phyloP scores from a whole-genome alignment of 2,888 invertebrate genomes.

The Agrotis exclamationis region DNA sequence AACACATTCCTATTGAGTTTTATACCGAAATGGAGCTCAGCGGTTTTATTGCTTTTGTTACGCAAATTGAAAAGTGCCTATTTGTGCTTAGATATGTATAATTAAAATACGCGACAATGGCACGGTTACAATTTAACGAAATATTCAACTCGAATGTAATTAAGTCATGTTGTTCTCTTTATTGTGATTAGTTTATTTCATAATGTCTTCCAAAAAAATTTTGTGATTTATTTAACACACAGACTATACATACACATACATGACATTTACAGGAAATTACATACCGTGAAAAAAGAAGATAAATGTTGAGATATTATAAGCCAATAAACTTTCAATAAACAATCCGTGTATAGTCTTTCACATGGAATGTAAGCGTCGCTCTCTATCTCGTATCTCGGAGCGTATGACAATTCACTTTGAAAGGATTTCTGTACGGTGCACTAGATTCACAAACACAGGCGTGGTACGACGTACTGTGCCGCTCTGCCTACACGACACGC shows the following conservation, averaged over 20 bases:
- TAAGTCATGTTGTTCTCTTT: slow-evolving; percentile 6
- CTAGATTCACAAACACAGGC: slow-evolving; percentile 49
- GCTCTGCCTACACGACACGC: slow-evolving; percentile 35
- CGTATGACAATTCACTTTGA: slow-evolving; percentile 69
- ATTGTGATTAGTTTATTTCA: slow-evolving; percentile 13
- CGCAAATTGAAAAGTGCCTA: slow-evolving; percentile 58
- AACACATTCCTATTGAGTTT: slow-evolving; percentile 76
- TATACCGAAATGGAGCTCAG: slow-evolving; percentile 64
- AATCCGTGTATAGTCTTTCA: slow-evolving; percentile 43
- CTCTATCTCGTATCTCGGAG: slow-evolving; percentile 61
- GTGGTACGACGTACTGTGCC: slow-evolving; percentile 5
- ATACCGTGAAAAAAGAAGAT: too few species aligned
- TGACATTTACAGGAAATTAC: too few species aligned
- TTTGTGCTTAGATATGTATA: slow-evolving; percentile 45
- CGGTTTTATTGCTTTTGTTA: slow-evolving; percentile 68
- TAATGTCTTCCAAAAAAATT: neutral
- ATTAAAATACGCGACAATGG: slow-evolving; percentile 46
- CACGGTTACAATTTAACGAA: slow-evolving; percentile 13
- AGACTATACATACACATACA: too few species aligned
- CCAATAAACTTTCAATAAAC: slow-evolving; percentile 23
- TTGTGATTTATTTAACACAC: too few species aligned
- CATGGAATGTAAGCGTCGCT: slow-evolving; percentile 48
- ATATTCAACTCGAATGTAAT: slow-evolving; percentile 32
- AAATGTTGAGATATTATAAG: slow-evolving; percentile 1
- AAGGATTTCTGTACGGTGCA: slow-evolving; percentile 64